Percentiles rank a stretch among this genome's conserved stretches.
Conservation (phyloP, 2,888 invertebrate genomes). For the Synergus itoensis region DNA sequence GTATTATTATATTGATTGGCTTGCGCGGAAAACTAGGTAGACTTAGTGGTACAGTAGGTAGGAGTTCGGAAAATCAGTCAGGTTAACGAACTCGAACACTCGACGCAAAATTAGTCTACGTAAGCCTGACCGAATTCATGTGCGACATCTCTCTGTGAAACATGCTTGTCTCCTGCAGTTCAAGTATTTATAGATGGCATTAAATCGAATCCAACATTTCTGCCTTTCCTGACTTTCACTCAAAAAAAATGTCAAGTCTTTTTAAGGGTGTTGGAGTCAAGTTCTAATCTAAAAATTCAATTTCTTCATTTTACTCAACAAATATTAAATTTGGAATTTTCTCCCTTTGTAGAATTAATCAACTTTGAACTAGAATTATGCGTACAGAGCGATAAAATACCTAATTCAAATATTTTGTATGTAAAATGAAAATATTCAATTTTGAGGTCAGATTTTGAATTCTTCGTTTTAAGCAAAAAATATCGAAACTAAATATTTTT, state of each 20-base stretch:
- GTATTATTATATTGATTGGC: constrained; percentile 1
- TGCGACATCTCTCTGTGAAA: constrained; percentile 60
- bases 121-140: constrained; percentile 71
- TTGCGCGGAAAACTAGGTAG: constrained; percentile 25
- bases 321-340: too few relatives aligned
- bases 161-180: constrained; percentile 64
- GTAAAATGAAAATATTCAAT: too few relatives aligned
- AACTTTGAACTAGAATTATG: too few relatives aligned
- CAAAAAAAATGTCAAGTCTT: not conserved
- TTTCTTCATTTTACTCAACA: too few relatives aligned
- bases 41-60: constrained; percentile 11
- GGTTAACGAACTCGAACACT: constrained; percentile 71
- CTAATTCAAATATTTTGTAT: too few relatives aligned
- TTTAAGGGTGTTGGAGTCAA: too few relatives aligned
- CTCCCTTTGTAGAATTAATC: too few relatives aligned
- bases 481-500: too few relatives aligned
- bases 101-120: constrained; percentile 72
- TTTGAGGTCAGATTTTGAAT: too few relatives aligned
- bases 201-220: constrained; percentile 59
- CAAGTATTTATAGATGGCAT: constrained; percentile 70
- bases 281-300: too few relatives aligned
- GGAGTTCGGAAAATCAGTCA: constrained; percentile 46
- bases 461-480: too few relatives aligned
- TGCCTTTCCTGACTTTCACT: constrained; percentile 3
- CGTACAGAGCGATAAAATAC: too few relatives aligned